A percentile compares a stretch with the other conserved stretches of the same genome.
Evolutionary conservation across 35 echinoderm and acorn worm species (phyloP).

Genomic region (Apostichopus californicus): DNA sequence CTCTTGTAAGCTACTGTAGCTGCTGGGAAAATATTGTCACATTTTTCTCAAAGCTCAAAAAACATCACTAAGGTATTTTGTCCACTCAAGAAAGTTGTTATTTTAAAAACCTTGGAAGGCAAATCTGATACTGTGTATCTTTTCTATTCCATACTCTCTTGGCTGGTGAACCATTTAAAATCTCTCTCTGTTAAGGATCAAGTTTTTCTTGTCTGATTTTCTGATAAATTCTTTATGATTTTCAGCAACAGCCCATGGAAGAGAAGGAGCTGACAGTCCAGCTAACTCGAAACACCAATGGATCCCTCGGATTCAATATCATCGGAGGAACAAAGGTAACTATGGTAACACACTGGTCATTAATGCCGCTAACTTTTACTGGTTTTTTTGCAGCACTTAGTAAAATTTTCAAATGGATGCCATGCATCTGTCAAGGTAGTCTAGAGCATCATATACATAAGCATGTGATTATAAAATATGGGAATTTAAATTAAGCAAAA

Average conservation of each 20-base stretch:
- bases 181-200: not conserved
- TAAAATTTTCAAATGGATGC: too few species aligned
- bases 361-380: not conserved
- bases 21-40: not conserved
- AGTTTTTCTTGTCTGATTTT: not conserved
- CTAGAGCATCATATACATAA: too few species aligned
- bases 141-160: not conserved
- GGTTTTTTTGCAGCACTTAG: not conserved
- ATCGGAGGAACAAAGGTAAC: conserved; percentile 93
- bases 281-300: conserved; percentile 67
- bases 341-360: not conserved
- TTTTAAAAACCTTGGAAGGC: not conserved
- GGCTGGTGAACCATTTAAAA: not conserved
- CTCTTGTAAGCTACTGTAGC: not conserved
- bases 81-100: not conserved
- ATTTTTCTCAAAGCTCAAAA: not conserved
- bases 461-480: too few species aligned
- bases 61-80: not conserved
- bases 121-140: not conserved
- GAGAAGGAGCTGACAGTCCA: conserved; percentile 58
- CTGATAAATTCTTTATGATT: conserved; percentile 13
- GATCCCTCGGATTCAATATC: conserved; percentile 96
- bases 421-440: too few species aligned
- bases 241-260: conserved; percentile 62
- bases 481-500: too few species aligned